Evolutionary conservation across 2,888 invertebrate species (phyloP), one percentile per base, ranked within the genome.

Genomic region (Halocaridina rubra): DNA sequence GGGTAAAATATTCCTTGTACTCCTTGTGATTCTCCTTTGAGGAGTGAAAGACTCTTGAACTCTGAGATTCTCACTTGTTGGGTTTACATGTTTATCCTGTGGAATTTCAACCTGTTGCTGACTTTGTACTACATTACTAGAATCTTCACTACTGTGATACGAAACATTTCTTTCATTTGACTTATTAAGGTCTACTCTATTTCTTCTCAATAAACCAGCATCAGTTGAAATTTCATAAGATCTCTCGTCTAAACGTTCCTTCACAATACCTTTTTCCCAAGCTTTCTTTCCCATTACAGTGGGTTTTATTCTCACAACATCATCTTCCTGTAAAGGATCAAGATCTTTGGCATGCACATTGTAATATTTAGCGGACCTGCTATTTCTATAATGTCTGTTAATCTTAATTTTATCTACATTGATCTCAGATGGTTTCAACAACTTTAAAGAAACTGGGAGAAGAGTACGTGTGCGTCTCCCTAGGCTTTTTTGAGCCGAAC

Each of bases 231-330:
- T 59, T 1, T 27, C 67, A 16, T 76, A 59, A 5, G 30, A 76
- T 19, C 0, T 57, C 10, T 19, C n/a, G n/a, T 16, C 76, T 13
- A 10, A 19, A 5, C 32, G 22, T 59, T 24, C 19, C 16, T 13
- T 76, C n/a, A 76, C 76, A 59, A 22, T 76, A 10, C 59, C 59
- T 76, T 59, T 59, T 33, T 59, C 29, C 59, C 46, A 74, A 7
- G 16, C 4, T 7, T 59, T 76, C 32, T 29, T 32, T 53, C 76
- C 27, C 8, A 76, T n/a, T 1, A 22, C 19, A 30, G 27, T 76
- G 57, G 59, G 76, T 39, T 59, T 59, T 13, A 76, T 13, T 16
- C 76, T n/a, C 39, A 46, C 30, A 57, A 76, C 16, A n/a, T 59
- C 59, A 16, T 32, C 75, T 39, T 53, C 59, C 30, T 59, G 16